These are phyloP conservation scores for Limnephilus marmoratus DNA, from an alignment of 2,888 invertebrate genomes.

Conservation along the genomic window DNA sequence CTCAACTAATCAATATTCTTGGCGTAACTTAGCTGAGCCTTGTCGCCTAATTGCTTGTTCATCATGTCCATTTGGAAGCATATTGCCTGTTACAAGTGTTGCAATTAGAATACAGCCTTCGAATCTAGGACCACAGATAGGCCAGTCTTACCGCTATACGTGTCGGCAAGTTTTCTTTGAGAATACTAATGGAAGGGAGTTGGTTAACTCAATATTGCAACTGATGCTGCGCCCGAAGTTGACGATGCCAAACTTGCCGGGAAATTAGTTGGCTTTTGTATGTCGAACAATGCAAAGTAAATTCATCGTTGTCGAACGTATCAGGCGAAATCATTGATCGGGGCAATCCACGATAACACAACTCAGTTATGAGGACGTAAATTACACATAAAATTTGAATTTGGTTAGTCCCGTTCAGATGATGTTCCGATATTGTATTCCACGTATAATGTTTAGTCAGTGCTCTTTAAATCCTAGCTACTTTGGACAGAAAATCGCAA, in stretches of 20 bases:
- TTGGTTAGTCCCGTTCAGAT: neutral
- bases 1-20: neutral
- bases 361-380: neutral
- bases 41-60: neutral
- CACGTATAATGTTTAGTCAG: neutral
- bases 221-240: constrained; percentile 13
- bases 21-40: neutral
- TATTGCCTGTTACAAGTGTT: neutral
- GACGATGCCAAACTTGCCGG: constrained; percentile 12
- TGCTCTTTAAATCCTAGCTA: neutral
- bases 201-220: constrained; percentile 31
- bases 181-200: neutral
- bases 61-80: neutral
- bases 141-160: neutral
- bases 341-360: neutral
- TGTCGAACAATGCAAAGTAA: neutral
- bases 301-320: neutral
- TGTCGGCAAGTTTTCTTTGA: neutral
- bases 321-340: neutral
- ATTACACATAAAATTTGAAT: neutral
- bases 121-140: neutral
- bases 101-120: neutral
- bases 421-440: neutral
- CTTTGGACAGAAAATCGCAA: neutral
- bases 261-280: constrained; percentile 44